phyloP scores from a whole-genome alignment of 2,797 vertebrate species.

The Bryconaethiops microstoma region DNA sequence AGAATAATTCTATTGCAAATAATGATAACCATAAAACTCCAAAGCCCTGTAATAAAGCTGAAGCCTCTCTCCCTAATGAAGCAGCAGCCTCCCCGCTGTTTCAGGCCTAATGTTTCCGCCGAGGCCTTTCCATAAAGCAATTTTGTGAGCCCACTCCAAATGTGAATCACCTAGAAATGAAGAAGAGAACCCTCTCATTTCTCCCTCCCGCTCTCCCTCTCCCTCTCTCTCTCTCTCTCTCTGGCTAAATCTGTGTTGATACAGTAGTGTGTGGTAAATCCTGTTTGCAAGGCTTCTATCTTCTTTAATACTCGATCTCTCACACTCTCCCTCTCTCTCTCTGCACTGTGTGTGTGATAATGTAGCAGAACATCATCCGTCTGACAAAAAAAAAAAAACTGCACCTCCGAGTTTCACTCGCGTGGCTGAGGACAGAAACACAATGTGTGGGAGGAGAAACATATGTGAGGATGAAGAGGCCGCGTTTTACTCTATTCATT shows the following conservation, averaged over 20 bases:
- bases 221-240: constrained; percentile 7
- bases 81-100: constrained; percentile 67
- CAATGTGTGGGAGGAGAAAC: constrained; percentile 52
- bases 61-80: constrained; percentile 73
- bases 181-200: constrained; percentile 56
- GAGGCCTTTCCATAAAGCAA: constrained; percentile 75
- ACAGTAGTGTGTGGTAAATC: constrained; percentile 56
- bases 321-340: not conserved
- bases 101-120: constrained; percentile 66
- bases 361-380: constrained; percentile 23
- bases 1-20: constrained; percentile 72
- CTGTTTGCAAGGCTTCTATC: constrained; percentile 67
- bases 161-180: constrained; percentile 75
- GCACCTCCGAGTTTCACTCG: constrained; percentile 14
- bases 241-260: constrained; percentile 51
- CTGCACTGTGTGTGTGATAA: constrained; percentile 1
- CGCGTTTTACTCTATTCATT: constrained; percentile 44
- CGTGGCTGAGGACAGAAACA: constrained; percentile 16
- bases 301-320: constrained; percentile 65
- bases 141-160: constrained; percentile 72
- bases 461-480: constrained; percentile 55
- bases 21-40: constrained; percentile 75
- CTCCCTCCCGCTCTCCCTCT: constrained; percentile 35
- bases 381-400: constrained; percentile 39
- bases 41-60: constrained; percentile 71